Evolutionary conservation across 2,797 vertebrate genomes (phyloP).

Genomic region (Urophycis tenuis): DNA sequence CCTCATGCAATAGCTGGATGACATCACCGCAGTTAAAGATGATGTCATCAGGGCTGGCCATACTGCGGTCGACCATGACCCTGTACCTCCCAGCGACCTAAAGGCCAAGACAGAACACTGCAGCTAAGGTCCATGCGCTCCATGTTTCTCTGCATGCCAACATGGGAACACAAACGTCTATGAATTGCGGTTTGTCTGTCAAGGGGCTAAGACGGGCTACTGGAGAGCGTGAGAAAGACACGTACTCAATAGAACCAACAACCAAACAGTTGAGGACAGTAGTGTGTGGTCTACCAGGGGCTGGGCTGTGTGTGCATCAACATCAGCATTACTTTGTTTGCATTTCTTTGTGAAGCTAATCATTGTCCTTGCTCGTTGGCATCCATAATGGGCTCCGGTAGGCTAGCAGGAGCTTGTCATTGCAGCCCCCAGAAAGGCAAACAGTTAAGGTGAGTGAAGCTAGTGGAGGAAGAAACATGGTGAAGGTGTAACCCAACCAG

Average conservation of each 20-base stretch:
- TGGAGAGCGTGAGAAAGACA: neutral
- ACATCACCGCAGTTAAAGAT: conserved; percentile 82
- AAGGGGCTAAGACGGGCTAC: neutral
- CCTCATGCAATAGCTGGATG: conserved; percentile 79
- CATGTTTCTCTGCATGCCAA: neutral
- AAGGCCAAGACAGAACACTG: neutral
- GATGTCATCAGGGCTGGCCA: conserved; percentile 78
- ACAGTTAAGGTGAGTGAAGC: neutral
- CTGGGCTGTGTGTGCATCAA: neutral
- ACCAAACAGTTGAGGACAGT: neutral
- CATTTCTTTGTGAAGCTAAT: too few species aligned
- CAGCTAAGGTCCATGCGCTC: neutral
- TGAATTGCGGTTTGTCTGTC: neutral
- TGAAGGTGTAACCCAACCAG: conserved; percentile 70
- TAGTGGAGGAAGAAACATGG: neutral
- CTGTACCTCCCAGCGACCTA: conserved; percentile 84
- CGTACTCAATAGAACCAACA: neutral
- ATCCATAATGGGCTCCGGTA: neutral
- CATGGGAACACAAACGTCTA: neutral
- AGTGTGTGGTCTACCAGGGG: neutral
- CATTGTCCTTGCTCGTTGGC: too few species aligned
- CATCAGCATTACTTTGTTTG: neutral
- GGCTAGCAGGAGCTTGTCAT: neutral
- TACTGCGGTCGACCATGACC: conserved; percentile 79
- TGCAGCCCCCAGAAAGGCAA: neutral